Evolutionary conservation across 1,140 invertebrate species (phyloP).

Genomic region (Platyscapa corneri): DNA sequence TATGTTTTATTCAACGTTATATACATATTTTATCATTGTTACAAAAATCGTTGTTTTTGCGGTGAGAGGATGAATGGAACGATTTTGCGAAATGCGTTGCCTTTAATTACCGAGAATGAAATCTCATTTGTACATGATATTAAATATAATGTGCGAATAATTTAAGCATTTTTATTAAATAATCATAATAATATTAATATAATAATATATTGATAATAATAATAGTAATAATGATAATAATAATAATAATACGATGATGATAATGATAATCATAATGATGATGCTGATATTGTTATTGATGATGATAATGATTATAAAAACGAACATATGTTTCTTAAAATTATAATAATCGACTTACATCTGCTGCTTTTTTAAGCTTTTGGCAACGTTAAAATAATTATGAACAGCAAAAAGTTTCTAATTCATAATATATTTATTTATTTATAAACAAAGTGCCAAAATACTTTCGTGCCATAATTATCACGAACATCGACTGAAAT

Average conservation of each 20-base stretch:
- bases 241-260: background rate
- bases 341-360: conserved; percentile 20
- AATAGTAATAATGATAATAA: conserved; percentile 18
- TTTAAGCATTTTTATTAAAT: conserved; percentile 46
- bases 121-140: conserved; percentile 41
- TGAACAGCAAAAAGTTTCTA: background rate
- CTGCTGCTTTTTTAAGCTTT: conserved; percentile 25
- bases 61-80: conserved; percentile 47
- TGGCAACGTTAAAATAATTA: conserved; percentile 15
- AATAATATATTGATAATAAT: conserved; percentile 6
- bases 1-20: conserved; percentile 29
- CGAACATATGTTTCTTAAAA: conserved; percentile 25
- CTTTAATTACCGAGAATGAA: conserved; percentile 45
- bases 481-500: conserved; percentile 41
- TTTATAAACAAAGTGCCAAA: conserved; percentile 43
- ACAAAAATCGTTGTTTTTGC: conserved; percentile 9
- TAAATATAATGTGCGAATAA: conserved; percentile 42
- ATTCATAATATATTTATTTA: conserved; percentile 11
- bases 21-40: conserved; percentile 38
- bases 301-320: conserved; percentile 17
- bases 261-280: conserved; percentile 2
- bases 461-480: conserved; percentile 32
- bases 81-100: conserved; percentile 47
- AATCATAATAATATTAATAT: conserved; percentile 21
- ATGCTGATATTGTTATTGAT: background rate